Conservation (phyloP, 35 echinoderm and acorn worm species). For the Chiridota heheva region DNA sequence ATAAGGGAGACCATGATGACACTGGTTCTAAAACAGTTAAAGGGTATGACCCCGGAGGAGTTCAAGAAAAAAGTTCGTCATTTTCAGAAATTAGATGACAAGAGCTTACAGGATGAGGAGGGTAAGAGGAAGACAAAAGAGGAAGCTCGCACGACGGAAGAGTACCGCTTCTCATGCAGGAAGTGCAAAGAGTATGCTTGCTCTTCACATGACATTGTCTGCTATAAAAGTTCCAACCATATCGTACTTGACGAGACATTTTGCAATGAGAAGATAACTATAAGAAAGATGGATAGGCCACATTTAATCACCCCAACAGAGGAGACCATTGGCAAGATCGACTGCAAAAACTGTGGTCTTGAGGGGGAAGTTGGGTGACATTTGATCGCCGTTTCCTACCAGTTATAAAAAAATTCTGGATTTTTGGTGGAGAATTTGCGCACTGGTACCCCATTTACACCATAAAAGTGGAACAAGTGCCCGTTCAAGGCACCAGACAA, state of each 20-base stretch:
- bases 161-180: slow-evolving; percentile 15
- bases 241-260: neutral
- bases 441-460: neutral
- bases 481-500: neutral
- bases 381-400: slow-evolving; percentile 22
- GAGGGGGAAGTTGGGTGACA: slow-evolving; percentile 37
- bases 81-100: slow-evolving; percentile 29
- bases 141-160: neutral
- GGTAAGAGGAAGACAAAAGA: neutral
- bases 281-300: slow-evolving; percentile 10
- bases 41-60: slow-evolving; percentile 13
- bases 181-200: slow-evolving; percentile 26
- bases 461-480: slow-evolving; percentile 11
- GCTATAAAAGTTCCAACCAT: slow-evolving; percentile 21
- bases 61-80: neutral
- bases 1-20: slow-evolving; percentile 53
- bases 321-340: slow-evolving; percentile 23
- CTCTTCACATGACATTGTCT: slow-evolving; percentile 14
- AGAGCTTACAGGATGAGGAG: slow-evolving; percentile 3
- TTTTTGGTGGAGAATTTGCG: slow-evolving; percentile 30
- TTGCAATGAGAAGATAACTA: too few species aligned
- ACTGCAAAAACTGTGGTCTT: slow-evolving; percentile 37
- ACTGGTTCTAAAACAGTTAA: slow-evolving; percentile 15
- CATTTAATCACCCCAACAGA: neutral
- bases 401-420: slow-evolving; percentile 14